These are phyloP conservation scores for Aleadryas rufinucha DNA, from an alignment of 2,113 vertebrate species.

Conservation along the genomic window DNA sequence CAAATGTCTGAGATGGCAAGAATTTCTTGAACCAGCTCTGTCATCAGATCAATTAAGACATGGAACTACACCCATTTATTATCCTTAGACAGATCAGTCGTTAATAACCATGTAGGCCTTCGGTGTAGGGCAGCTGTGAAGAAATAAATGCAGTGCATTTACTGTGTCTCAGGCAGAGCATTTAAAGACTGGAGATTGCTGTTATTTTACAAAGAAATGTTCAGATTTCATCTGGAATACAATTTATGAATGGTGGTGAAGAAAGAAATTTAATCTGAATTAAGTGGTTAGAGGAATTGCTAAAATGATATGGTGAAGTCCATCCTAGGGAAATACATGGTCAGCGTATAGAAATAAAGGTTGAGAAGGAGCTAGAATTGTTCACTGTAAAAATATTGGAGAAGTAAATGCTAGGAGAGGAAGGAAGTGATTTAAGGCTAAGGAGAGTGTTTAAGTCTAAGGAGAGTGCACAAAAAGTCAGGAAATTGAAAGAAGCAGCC, in stretches of 20 bases:
- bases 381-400: background rate
- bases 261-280: background rate
- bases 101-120: background rate
- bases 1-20: background rate
- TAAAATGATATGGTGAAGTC: background rate
- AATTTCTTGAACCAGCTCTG: background rate
- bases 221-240: background rate
- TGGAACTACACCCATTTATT: background rate
- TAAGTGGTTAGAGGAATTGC: background rate
- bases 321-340: background rate
- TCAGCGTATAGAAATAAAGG: background rate
- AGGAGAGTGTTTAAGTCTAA: background rate
- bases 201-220: background rate
- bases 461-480: background rate
- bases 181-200: background rate
- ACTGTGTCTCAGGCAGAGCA: background rate
- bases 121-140: background rate
- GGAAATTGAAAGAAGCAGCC: background rate
- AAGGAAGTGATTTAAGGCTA: background rate
- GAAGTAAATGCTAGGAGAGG: background rate
- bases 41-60: background rate
- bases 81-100: background rate
- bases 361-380: background rate
- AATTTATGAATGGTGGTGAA: fast-evolving
- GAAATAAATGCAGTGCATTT: background rate